These are phyloP conservation scores for Microplitis mediator DNA, from an alignment of 1,140 invertebrate genomes.

Conservation along the genomic window DNA sequence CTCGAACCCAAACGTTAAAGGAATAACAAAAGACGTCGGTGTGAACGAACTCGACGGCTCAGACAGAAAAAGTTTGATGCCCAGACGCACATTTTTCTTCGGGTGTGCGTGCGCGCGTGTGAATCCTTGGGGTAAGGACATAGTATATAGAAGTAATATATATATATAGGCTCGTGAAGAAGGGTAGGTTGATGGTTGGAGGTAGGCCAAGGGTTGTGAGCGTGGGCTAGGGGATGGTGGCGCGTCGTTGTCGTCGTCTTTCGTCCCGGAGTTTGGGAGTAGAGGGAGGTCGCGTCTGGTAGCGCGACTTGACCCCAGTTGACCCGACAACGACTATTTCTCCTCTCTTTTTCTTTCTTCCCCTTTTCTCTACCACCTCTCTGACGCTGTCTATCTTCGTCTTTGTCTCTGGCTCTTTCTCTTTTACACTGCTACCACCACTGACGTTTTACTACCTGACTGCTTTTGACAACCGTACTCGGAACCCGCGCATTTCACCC, in stretches of 20 bases:
- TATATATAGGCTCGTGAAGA: not conserved
- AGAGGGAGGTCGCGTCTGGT: constrained; percentile 48
- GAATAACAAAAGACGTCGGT: constrained; percentile 4
- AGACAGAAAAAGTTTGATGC: constrained; percentile 21
- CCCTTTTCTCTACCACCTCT: constrained; percentile 5
- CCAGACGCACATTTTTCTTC: constrained; percentile 17
- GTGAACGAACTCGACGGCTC: constrained; percentile 24
- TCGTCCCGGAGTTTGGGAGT: constrained; percentile 6
- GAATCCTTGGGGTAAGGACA: constrained; percentile 1
- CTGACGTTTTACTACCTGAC: constrained; percentile 33
- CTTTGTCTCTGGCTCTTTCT: not conserved
- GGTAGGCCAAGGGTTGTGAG: constrained; percentile 17
- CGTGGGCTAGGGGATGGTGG: constrained; percentile 20
- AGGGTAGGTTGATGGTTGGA: not conserved
- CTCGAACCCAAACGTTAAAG: not conserved
- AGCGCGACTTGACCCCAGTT: constrained; percentile 61
- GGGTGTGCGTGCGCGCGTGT: not conserved
- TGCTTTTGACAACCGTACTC: not conserved
- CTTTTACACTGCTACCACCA: constrained; percentile 1
- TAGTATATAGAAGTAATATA: no score
- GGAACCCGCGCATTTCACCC: constrained; percentile 6
- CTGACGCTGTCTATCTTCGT: constrained; percentile 18
- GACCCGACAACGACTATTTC: constrained; percentile 49
- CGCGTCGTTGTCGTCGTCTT: constrained; percentile 4
- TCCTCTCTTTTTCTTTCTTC: constrained; percentile 29